phyloP scores from a whole-genome alignment of 2,888 invertebrate species.

The Epistrophe grossulariae region DNA sequence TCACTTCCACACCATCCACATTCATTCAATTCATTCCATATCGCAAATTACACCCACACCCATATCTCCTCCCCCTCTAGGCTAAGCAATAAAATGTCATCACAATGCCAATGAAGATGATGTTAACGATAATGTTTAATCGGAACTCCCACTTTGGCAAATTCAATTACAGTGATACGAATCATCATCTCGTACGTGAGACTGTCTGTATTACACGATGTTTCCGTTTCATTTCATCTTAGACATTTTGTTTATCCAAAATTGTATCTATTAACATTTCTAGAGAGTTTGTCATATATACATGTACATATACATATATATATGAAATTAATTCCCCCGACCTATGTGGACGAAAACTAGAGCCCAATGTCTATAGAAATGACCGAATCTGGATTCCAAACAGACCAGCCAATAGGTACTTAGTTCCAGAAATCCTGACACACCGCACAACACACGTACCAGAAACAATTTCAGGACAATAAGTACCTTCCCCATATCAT shows the following conservation, averaged over 20 bases:
- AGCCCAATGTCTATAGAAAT: slow-evolving; percentile 2
- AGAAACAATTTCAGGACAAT: slow-evolving; percentile 33
- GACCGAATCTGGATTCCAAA: slow-evolving; percentile 13
- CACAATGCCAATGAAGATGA: slow-evolving; percentile 63
- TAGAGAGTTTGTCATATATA: slow-evolving; percentile 40
- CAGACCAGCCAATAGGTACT: slow-evolving; percentile 42
- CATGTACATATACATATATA: no score
- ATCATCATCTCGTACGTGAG: slow-evolving; percentile 69
- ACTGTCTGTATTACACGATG: slow-evolving; percentile 50
- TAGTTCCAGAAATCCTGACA: slow-evolving; percentile 34
- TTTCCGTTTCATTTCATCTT: slow-evolving; percentile 50
- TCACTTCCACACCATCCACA: not conserved
- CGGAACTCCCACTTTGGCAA: slow-evolving; percentile 68
- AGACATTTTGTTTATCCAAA: slow-evolving; percentile 68
- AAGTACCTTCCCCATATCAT: not conserved
- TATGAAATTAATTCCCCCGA: slow-evolving; percentile 60
- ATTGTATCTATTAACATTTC: slow-evolving; percentile 72
- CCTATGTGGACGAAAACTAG: not conserved
- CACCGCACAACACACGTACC: slow-evolving; percentile 31
- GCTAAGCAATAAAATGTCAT: slow-evolving; percentile 51
- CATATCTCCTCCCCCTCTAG: not conserved
- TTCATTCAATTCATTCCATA: not conserved
- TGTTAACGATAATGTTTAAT: slow-evolving; percentile 70
- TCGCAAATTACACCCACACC: not conserved
- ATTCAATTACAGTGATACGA: slow-evolving; percentile 74